Percentiles rank a stretch among this genome's conserved stretches.
Conservation (phyloP, 2,113 vertebrate species). For the Oreocharis arfaki region DNA sequence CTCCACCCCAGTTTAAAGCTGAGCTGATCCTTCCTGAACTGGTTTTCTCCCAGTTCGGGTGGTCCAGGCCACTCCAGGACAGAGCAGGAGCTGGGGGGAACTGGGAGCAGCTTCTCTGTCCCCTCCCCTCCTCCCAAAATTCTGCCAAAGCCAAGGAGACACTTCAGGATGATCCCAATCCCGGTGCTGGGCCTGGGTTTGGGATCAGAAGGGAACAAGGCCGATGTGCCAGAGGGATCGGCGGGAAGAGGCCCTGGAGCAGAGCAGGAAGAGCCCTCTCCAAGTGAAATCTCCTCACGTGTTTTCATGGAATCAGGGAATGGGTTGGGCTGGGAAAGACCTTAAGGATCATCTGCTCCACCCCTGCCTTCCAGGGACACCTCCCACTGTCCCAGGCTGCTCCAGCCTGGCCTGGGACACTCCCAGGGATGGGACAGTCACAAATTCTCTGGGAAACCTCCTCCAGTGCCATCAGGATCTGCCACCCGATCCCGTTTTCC, state of each 20-base stretch:
- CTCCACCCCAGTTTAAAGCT: not conserved
- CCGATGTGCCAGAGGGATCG: not conserved
- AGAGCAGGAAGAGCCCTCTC: not conserved
- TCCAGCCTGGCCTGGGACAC: not conserved
- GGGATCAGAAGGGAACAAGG: not conserved
- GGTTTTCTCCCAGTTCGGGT: not conserved
- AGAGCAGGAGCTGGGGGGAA: not conserved
- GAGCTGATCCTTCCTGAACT: not conserved
- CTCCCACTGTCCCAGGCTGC: not conserved
- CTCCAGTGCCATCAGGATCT: not conserved
- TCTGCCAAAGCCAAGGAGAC: not conserved
- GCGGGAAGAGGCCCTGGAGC: not conserved
- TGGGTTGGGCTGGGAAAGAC: not conserved
- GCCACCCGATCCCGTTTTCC: not conserved
- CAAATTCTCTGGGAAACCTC: not conserved
- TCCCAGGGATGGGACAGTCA: not conserved
- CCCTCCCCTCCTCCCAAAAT: not conserved
- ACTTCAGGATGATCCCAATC: rapidly evolving
- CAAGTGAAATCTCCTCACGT: rapidly evolving
- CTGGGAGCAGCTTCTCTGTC: not conserved
- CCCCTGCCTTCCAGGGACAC: not conserved
- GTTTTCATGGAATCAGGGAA: not conserved
- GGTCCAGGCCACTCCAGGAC: not conserved
- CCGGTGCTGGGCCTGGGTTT: not conserved
- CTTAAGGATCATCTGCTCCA: not conserved